Base-by-base conservation (phyloP, 2,888 invertebrate species). In the Hipparchia semele region DNA sequence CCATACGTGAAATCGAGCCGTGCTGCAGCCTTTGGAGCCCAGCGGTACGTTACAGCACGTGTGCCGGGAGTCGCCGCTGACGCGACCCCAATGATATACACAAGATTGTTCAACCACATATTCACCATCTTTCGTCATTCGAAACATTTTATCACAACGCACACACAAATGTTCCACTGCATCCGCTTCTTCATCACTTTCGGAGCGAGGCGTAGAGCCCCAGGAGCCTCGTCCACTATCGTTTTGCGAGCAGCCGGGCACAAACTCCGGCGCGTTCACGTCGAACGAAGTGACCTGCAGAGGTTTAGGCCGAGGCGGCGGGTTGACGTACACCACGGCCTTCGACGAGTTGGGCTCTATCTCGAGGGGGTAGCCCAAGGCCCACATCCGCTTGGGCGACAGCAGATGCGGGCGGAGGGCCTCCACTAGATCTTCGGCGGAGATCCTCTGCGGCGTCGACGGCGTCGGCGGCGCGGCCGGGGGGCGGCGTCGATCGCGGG, bases 61-160 rank as follows among this genome's bases (percentile, higher is more conserved):
- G 87, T 96, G 96, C 72, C 90, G 90, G 45, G 89, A 88, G 64
- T 94, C 92, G 46, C 86, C 87, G 84, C 94, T 95, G n/a, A 96
- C 89, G 80, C 97, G 97, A 39, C 99, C 99, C 96, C 97, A 98
- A 86, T 99, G 99, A 87, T 98, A 98, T 23, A 94, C 85, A 90
- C 99, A 99, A 73, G 95, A 94, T 77, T 98, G 97, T 64, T 95
- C 94, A 3, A 95, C 95, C 45, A 96, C 86, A 85, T 98, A 98
- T 83, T 96, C 95, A 51, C 97, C 97, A 75, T 95, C 95, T 49
- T 95, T 93, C 78, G 95, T 95, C 74, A 98, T 95, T 81, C 95
- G 94, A 87, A 98, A 99, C 64, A 94, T 94, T 80, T 95, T 95
- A 75, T 95, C 95, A 90, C 98, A 98, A 72, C 98, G 95, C 46